Evolutionary conservation across 2,113 vertebrate species (phyloP).

Genomic region (Protomyctophum bolini): DNA sequence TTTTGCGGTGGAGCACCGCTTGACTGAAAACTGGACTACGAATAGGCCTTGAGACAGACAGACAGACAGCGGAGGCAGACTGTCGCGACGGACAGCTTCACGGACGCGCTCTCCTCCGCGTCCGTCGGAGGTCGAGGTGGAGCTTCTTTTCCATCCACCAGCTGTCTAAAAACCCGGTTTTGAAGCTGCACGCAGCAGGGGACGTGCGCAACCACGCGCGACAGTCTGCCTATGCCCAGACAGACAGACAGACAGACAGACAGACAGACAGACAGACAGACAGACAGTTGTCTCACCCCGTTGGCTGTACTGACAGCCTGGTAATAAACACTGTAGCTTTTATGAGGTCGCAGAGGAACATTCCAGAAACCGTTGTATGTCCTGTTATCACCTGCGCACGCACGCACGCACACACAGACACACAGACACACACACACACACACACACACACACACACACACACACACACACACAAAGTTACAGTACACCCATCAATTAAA

Average conservation of each 20-base stretch:
- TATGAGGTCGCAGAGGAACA: constrained; percentile 92
- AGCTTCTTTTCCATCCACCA: too few species aligned
- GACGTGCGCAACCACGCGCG: too few species aligned
- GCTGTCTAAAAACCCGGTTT: too few species aligned
- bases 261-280: constrained; percentile 17
- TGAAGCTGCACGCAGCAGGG: too few species aligned
- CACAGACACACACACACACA: background rate
- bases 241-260: constrained; percentile 33
- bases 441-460: too few species aligned
- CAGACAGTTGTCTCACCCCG: constrained; percentile 77
- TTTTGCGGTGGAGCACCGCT: too few species aligned
- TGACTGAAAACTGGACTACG: too few species aligned
- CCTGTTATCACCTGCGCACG: constrained; percentile 85
- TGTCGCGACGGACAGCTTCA: too few species aligned
- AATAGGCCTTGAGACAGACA: background rate
- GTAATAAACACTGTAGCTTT: constrained; percentile 97
- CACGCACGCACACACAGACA: background rate
- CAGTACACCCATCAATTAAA: background rate
- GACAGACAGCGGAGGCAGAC: too few species aligned
- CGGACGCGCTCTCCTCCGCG: too few species aligned
- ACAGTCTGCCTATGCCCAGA: too few species aligned
- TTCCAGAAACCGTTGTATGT: constrained; percentile 97
- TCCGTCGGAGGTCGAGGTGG: too few species aligned
- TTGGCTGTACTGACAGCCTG: constrained; percentile 97
- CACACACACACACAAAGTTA: background rate